Evolutionary conservation across 2,888 invertebrate genomes (phyloP).

Genomic region (Cheilosia impressa): DNA sequence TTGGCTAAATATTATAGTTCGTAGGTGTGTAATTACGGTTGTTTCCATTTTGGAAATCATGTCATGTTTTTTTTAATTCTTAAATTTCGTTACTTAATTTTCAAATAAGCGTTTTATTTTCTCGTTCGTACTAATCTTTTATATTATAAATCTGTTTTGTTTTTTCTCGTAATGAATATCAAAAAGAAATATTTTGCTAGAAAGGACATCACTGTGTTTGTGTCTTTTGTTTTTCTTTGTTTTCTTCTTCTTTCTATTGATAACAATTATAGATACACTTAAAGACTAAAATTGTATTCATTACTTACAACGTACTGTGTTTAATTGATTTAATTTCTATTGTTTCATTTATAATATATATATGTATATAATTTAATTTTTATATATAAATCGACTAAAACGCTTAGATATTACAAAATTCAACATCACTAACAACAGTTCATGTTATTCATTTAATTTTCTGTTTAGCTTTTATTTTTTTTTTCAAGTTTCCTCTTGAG

Average conservation of each 20-base stretch:
- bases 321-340: constrained; percentile 54
- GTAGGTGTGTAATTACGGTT: constrained; percentile 8
- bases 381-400: constrained; percentile 76
- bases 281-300: constrained; percentile 60
- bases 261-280: constrained; percentile 64
- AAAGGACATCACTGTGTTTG: constrained; percentile 45
- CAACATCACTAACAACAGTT: constrained; percentile 78
- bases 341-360: constrained; percentile 41
- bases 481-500: constrained; percentile 77
- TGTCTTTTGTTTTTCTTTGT: constrained; percentile 21
- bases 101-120: constrained; percentile 70
- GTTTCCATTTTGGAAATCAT: constrained; percentile 31
- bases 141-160: constrained; percentile 9
- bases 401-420: constrained; percentile 76
- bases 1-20: constrained; percentile 30
- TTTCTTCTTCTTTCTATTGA: constrained; percentile 31
- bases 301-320: constrained; percentile 30
- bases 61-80: constrained; percentile 47
- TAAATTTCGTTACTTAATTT: constrained; percentile 67
- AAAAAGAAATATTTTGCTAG: constrained; percentile 41
- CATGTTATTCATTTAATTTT: constrained; percentile 65
- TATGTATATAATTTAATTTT: constrained; percentile 73
- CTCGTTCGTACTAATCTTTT: constrained; percentile 58
- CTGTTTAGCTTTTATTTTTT: constrained; percentile 76
- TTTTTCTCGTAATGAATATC: constrained; percentile 34